Percentiles rank a stretch among this genome's conserved stretches.
phyloP scores from a whole-genome alignment of 2,797 vertebrate genomes.

The Acanthurus leucopareius region DNA sequence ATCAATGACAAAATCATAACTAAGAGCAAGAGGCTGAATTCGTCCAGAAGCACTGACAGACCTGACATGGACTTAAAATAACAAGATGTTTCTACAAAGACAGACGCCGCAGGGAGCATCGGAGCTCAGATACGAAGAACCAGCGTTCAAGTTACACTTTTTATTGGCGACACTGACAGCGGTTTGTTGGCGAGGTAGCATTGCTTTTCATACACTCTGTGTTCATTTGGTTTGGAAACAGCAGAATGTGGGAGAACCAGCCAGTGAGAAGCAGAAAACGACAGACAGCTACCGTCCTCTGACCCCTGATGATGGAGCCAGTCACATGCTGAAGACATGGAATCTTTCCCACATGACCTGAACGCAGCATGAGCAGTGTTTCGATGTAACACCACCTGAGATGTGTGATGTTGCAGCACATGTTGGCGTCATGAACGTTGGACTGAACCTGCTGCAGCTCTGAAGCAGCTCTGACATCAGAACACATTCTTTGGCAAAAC shows the following conservation, averaged over 20 bases:
- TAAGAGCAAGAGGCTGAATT: neutral
- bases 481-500: conserved; percentile 55
- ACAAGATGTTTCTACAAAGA: neutral
- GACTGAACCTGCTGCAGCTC: neutral
- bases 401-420: neutral
- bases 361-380: neutral
- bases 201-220: no score
- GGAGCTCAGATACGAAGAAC: no score
- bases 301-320: no score
- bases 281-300: no score
- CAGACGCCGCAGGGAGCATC: neutral
- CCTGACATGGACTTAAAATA: neutral
- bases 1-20: neutral
- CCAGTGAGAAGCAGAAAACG: no score
- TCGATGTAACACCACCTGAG: neutral
- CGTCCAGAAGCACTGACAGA: neutral
- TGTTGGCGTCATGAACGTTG: neutral
- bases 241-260: no score
- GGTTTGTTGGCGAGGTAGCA: no score
- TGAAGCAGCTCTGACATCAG: conserved; percentile 17
- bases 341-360: neutral
- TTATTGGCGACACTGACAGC: no score
- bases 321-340: no score
- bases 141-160: no score
- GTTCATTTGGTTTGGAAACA: no score